Evolutionary conservation across 2,113 vertebrate species (phyloP).

Genomic region (Muscicapa adusta): DNA sequence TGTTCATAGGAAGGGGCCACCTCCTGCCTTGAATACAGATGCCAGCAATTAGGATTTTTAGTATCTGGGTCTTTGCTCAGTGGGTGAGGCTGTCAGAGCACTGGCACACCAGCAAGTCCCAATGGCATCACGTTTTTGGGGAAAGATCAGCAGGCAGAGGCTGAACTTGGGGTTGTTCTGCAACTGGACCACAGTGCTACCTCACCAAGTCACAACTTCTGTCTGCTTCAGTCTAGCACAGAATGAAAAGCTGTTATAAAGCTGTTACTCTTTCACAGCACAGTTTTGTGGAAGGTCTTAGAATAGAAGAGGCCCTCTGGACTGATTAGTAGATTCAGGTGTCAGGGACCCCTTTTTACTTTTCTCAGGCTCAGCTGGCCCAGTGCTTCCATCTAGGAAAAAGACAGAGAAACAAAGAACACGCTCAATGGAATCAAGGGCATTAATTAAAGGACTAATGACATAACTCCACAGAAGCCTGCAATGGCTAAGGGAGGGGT

Average conservation of each 20-base stretch:
- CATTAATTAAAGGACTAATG: not conserved
- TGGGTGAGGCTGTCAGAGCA: not conserved
- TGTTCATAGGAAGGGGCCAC: not conserved
- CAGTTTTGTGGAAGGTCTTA: not conserved
- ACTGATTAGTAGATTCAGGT: not conserved
- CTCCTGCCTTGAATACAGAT: not conserved
- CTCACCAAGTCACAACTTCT: not conserved
- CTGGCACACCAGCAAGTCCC: fast-evolving
- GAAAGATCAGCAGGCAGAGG: not conserved
- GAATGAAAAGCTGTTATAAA: not conserved
- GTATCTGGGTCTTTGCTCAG: not conserved
- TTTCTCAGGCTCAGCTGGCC: not conserved
- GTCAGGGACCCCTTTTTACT: not conserved
- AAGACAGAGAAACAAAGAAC: not conserved
- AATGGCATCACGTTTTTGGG: fast-evolving
- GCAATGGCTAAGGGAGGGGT: not conserved
- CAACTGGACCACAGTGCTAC: not conserved
- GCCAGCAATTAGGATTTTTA: not conserved
- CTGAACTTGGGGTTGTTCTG: not conserved
- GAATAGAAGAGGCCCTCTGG: not conserved
- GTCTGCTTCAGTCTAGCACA: not conserved
- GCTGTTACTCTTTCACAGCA: not conserved
- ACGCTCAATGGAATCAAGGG: not conserved
- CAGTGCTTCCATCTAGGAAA: not conserved
- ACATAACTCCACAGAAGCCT: not conserved